These are phyloP conservation scores for Atractosteus spatula DNA, from an alignment of 2,113 vertebrate genomes.

Conservation along the genomic window DNA sequence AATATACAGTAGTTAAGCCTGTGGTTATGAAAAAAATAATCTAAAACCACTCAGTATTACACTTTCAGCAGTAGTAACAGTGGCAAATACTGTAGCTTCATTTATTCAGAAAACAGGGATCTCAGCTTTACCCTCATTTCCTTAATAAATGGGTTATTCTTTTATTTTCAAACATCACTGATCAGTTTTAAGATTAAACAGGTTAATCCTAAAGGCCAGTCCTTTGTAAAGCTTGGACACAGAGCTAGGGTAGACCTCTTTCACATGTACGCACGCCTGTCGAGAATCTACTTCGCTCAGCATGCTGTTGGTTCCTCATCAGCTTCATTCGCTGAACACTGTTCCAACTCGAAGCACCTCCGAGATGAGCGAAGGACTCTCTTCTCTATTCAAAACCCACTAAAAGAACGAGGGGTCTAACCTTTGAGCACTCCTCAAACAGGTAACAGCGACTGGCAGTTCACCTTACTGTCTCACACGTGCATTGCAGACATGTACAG, in stretches of 20 bases:
- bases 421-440: slow-evolving; percentile 50
- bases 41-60: slow-evolving; percentile 67
- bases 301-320: slow-evolving; percentile 42
- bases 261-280: too few species aligned
- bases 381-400: slow-evolving; percentile 38
- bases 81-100: slow-evolving; percentile 30
- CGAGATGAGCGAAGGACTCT: slow-evolving; percentile 58
- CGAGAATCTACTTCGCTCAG: too few species aligned
- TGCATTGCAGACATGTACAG: background rate
- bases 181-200: too few species aligned
- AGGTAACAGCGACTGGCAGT: slow-evolving; percentile 62
- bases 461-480: slow-evolving; percentile 51
- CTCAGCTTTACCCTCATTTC: slow-evolving; percentile 34
- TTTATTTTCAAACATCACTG: background rate
- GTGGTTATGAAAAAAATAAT: slow-evolving; percentile 44
- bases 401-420: slow-evolving; percentile 48
- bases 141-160: slow-evolving; percentile 48
- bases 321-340: slow-evolving; percentile 58
- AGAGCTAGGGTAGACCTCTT: too few species aligned
- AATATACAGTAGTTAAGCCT: slow-evolving; percentile 37
- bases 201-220: too few species aligned
- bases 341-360: slow-evolving; percentile 60
- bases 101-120: slow-evolving; percentile 22
- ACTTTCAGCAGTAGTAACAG: slow-evolving; percentile 43
- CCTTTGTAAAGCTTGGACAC: too few species aligned